Conservation (phyloP, 2,113 vertebrate species). For the Scolopax mira region DNA sequence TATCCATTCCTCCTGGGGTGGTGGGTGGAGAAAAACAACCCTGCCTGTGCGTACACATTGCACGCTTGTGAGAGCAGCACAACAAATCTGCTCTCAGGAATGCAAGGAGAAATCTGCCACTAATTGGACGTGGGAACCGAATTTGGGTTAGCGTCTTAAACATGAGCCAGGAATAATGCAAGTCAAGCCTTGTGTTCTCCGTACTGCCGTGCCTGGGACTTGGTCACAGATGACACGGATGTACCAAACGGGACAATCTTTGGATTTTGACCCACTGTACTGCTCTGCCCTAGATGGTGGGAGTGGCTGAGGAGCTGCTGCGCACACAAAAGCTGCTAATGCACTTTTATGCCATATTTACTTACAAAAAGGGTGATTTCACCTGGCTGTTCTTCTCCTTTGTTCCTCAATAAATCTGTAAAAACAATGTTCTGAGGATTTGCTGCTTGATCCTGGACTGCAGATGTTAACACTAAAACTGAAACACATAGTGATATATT, state of each 20-base stretch:
- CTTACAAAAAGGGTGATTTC: not conserved
- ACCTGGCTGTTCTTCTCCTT: not conserved
- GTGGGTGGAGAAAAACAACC: not conserved
- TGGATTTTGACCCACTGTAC: not conserved
- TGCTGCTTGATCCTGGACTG: not conserved
- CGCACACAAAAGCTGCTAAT: not conserved
- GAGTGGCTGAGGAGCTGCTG: not conserved
- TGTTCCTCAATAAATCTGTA: not conserved
- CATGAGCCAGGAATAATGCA: not conserved
- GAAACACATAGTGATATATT: not conserved
- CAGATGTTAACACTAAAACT: not conserved
- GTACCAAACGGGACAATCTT: not conserved
- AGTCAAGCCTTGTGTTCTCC: not conserved
- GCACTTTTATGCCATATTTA: not conserved
- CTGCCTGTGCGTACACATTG: not conserved
- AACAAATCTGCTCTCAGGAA: slow-evolving; percentile 24
- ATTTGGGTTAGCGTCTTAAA: not conserved
- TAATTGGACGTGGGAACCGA: not conserved
- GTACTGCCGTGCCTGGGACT: not conserved
- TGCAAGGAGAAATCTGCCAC: not conserved
- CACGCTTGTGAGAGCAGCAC: not conserved
- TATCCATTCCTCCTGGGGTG: not conserved
- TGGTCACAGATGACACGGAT: not conserved
- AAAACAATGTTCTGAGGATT: not conserved
- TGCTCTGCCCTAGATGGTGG: not conserved